Evolutionary conservation across 2,888 invertebrate genomes (phyloP).

Genomic region (Phortica magna): DNA sequence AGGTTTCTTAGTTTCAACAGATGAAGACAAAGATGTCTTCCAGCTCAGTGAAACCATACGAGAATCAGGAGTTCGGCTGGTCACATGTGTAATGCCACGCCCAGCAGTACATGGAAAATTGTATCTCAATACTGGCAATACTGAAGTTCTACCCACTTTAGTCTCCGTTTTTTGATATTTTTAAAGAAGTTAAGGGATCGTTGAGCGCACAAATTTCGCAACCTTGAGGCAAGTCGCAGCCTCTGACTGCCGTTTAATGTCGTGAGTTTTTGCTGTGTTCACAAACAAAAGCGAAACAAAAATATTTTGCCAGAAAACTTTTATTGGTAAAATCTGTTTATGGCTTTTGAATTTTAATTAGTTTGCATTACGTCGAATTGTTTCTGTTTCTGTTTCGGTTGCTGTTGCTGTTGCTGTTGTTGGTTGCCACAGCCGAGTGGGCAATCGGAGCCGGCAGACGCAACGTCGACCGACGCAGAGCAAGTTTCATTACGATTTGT

Average conservation of each 20-base stretch:
- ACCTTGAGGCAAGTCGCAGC: background rate
- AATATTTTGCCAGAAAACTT: constrained; percentile 75
- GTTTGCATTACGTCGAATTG: constrained; percentile 74
- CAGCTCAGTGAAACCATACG: too few relatives aligned
- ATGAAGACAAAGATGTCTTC: too few relatives aligned
- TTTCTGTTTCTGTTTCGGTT: constrained; percentile 48
- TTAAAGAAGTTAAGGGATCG: constrained; percentile 46
- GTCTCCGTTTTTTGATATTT: too few relatives aligned
- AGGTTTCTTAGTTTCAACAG: too few relatives aligned
- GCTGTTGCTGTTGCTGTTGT: constrained; percentile 35
- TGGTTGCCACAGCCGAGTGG: background rate
- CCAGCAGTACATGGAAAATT: too few relatives aligned
- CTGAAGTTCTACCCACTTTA: too few relatives aligned
- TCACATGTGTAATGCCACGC: too few relatives aligned
- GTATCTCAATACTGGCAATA: too few relatives aligned
- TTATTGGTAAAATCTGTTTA: constrained; percentile 77
- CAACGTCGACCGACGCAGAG: background rate
- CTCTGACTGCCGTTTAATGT: constrained; percentile 1
- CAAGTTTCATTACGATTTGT: constrained; percentile 70
- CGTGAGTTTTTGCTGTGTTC: background rate
- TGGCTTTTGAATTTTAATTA: constrained; percentile 77
- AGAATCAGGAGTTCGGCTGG: too few relatives aligned
- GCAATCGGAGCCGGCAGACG: too few relatives aligned
- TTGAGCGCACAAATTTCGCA: constrained; percentile 48
- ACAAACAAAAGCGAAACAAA: constrained; percentile 38